Conservation (phyloP, 2,113 vertebrate species). For the Megalops atlanticus region DNA sequence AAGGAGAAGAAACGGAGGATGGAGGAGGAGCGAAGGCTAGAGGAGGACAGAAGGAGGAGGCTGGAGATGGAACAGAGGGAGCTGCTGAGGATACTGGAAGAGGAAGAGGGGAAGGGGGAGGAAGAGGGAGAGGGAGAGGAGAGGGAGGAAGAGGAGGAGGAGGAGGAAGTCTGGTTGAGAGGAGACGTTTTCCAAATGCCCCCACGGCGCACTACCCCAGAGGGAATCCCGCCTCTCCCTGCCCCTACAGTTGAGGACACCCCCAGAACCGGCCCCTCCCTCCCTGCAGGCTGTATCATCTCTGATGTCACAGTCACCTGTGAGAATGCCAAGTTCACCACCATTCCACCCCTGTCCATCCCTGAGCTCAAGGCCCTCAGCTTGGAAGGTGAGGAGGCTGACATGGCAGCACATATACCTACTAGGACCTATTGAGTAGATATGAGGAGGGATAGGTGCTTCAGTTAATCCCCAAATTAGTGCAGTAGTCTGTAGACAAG, state of each 20-base stretch:
- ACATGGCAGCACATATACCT: background rate
- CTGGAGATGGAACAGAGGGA: conserved; percentile 41
- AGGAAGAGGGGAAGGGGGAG: conserved; percentile 28
- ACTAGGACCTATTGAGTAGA: no score
- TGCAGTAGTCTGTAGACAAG: no score
- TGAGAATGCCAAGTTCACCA: conserved; percentile 70
- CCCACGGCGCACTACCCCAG: conserved; percentile 46
- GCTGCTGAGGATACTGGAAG: conserved; percentile 37
- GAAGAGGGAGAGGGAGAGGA: conserved; percentile 37
- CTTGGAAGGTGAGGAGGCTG: conserved; percentile 78
- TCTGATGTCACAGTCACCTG: conserved; percentile 83
- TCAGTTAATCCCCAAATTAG: no score
- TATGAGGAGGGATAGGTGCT: no score
- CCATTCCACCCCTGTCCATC: conserved; percentile 83
- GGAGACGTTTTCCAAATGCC: conserved; percentile 75
- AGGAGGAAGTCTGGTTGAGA: conserved; percentile 63
- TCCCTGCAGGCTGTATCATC: conserved; percentile 80
- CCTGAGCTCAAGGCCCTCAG: conserved; percentile 83
- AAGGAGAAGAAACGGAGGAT: conserved; percentile 41
- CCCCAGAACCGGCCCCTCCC: conserved; percentile 50
- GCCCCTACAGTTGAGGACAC: conserved; percentile 17
- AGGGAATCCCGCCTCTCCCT: conserved; percentile 36
- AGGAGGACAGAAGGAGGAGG: conserved; percentile 47
- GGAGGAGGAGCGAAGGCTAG: conserved; percentile 39
- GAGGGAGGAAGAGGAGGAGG: conserved; percentile 22